Conservation (phyloP, 2,113 vertebrate species). For the Asarcornis scutulata region DNA sequence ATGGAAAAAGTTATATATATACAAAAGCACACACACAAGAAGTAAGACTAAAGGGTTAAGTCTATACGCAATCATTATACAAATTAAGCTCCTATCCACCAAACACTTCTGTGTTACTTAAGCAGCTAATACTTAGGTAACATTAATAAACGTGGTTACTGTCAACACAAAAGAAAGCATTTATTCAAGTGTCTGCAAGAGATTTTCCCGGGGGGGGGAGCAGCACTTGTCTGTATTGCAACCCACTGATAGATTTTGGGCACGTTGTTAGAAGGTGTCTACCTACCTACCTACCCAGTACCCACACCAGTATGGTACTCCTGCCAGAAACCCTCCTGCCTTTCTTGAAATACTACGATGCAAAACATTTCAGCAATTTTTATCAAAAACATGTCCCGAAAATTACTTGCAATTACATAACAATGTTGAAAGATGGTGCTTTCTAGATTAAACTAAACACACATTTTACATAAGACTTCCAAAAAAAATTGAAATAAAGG, state of each 20-base stretch:
- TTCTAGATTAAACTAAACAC: background rate
- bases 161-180: background rate
- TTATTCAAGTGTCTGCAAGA: background rate
- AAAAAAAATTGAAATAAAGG: background rate
- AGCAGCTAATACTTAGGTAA: background rate
- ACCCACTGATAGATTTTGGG: background rate
- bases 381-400: background rate
- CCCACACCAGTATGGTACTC: background rate
- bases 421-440: background rate
- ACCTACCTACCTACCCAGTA: background rate
- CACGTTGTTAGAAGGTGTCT: background rate
- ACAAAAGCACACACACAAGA: background rate
- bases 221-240: background rate
- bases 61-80: background rate
- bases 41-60: background rate
- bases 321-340: background rate
- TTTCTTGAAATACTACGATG: background rate
- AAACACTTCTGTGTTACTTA: background rate
- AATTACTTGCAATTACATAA: background rate
- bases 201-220: background rate
- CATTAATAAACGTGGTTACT: background rate
- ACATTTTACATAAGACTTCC: background rate
- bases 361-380: background rate
- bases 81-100: background rate
- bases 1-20: background rate